Evolutionary conservation across 2,113 vertebrate species (phyloP).

Genomic region (Erythrocercus mccallii): DNA sequence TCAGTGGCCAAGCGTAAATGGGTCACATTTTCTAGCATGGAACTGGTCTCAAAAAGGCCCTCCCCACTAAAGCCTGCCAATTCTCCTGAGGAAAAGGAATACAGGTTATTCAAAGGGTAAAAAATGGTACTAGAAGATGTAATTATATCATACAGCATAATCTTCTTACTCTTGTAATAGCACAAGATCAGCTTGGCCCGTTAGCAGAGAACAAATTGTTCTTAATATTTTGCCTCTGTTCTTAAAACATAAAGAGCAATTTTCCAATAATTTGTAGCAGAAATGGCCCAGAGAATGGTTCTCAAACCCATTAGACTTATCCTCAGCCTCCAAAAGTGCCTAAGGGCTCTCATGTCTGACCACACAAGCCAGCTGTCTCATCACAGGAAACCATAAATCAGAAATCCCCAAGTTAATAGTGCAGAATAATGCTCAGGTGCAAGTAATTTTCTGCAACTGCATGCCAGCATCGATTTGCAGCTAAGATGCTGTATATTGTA

Average conservation of each 20-base stretch:
- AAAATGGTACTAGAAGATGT: neutral
- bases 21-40: neutral
- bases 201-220: neutral
- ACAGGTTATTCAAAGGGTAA: neutral
- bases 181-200: neutral
- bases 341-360: neutral
- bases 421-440: neutral
- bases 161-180: neutral
- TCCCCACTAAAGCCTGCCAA: neutral
- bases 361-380: neutral
- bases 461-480: neutral
- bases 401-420: neutral
- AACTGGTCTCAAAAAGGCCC: neutral
- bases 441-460: neutral
- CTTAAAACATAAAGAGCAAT: neutral
- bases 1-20: neutral
- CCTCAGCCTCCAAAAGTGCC: neutral
- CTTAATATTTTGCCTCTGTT: neutral
- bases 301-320: neutral
- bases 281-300: neutral
- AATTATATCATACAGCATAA: neutral
- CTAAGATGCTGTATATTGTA: neutral
- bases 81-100: neutral
- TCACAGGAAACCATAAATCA: neutral
- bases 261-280: neutral